phyloP scores from a whole-genome alignment of 2,888 invertebrate species.

The Leuctra nigra region DNA sequence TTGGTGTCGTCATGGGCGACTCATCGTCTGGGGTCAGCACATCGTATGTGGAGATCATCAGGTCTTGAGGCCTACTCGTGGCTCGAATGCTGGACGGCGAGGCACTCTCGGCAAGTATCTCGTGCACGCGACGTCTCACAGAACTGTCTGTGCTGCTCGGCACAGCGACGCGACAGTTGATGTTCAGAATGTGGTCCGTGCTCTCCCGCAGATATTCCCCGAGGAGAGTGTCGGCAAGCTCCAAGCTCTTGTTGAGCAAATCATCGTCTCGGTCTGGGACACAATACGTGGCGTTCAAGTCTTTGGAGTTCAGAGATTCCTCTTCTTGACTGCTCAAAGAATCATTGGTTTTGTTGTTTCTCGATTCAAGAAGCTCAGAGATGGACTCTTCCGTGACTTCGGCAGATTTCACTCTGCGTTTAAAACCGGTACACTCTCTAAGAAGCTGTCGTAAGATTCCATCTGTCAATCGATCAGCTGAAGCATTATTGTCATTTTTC shows the following conservation, averaged over 20 bases:
- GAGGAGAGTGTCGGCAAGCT: constrained; percentile 4
- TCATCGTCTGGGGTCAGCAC: constrained; percentile 27
- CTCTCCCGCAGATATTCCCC: constrained; percentile 13
- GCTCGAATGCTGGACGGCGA: constrained; percentile 18
- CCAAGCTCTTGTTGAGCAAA: neutral
- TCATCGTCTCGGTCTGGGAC: neutral
- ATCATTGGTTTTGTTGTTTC: no score
- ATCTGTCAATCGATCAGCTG: neutral
- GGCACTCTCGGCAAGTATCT: constrained; percentile 25
- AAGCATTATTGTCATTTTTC: neutral
- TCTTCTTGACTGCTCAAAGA: no score
- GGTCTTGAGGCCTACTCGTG: constrained; percentile 28
- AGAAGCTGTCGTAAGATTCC: neutral
- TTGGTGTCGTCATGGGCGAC: constrained; percentile 1
- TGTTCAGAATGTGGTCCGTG: constrained; percentile 10
- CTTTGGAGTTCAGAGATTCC: no score
- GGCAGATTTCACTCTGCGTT: no score
- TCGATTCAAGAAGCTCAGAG: no score
- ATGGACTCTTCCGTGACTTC: no score
- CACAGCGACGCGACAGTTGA: neutral
- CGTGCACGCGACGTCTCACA: constrained; percentile 24
- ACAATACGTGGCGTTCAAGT: neutral
- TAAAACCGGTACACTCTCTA: neutral
- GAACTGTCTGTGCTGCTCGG: constrained; percentile 1
- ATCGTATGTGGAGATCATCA: constrained; percentile 31